phyloP scores from a whole-genome alignment of 2,113 vertebrate genomes.

The Neopipo cinnamomea region DNA sequence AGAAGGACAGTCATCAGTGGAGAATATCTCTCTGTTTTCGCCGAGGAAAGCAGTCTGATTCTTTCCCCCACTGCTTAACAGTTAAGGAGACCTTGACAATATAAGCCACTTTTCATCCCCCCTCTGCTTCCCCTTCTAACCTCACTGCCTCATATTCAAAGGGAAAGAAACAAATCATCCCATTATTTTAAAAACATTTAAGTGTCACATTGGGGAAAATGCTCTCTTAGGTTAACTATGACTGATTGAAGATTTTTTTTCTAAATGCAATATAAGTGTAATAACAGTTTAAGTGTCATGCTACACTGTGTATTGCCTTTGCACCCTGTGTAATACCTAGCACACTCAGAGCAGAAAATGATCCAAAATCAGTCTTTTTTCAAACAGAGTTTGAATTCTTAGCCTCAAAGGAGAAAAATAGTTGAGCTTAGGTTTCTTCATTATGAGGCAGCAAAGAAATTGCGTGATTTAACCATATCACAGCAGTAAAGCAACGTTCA shows the following conservation, averaged over 20 bases:
- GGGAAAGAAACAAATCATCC: constrained; percentile 49
- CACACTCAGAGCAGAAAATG: constrained; percentile 60
- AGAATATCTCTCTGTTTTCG: constrained; percentile 41
- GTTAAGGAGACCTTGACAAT: constrained; percentile 68
- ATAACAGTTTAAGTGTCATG: constrained; percentile 48
- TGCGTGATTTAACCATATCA: constrained; percentile 58
- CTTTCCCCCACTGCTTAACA: constrained; percentile 54
- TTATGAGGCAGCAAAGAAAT: constrained; percentile 61
- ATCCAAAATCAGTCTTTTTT: constrained; percentile 64
- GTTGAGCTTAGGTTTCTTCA: constrained; percentile 38
- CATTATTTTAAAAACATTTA: constrained; percentile 58
- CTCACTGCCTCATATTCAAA: constrained; percentile 30
- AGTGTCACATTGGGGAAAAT: constrained; percentile 52
- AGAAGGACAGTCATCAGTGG: constrained; percentile 75
- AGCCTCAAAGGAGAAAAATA: constrained; percentile 32
- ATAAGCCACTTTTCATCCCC: constrained; percentile 53
- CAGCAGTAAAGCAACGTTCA: constrained; percentile 1
- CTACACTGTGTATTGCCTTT: constrained; percentile 49
- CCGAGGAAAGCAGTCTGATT: constrained; percentile 70
- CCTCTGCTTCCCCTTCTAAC: constrained; percentile 25
- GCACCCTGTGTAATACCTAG: constrained; percentile 66
- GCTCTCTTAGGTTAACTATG: constrained; percentile 55
- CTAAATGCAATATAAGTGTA: constrained; percentile 57
- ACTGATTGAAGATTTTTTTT: constrained; percentile 54
- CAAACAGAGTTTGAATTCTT: constrained; percentile 65